Evolutionary conservation across 2,113 vertebrate genomes (phyloP).

Genomic region (Micronycteris hirsuta): DNA sequence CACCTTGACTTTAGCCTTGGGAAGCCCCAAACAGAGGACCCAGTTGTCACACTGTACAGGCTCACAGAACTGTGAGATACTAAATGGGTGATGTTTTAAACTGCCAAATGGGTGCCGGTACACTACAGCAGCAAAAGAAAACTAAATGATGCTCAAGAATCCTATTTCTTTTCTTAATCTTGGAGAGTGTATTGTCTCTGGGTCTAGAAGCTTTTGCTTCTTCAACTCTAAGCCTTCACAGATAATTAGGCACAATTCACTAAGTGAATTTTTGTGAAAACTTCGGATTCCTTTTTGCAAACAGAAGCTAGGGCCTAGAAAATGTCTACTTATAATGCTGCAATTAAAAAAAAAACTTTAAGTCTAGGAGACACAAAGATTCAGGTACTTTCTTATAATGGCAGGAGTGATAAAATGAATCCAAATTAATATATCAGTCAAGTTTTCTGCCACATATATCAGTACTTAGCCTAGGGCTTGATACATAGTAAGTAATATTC

Average conservation of each 20-base stretch:
- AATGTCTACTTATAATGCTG: background rate
- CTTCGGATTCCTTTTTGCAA: background rate
- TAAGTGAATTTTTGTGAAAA: background rate
- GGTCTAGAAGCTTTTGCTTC: background rate
- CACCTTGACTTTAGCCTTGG: background rate
- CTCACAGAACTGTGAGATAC: slow-evolving; percentile 13
- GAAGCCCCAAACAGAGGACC: background rate
- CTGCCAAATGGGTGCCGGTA: background rate
- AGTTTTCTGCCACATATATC: background rate
- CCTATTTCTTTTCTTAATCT: background rate
- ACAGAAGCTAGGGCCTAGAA: background rate
- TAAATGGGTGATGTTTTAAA: background rate
- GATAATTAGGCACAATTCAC: background rate
- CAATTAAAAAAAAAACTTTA: background rate
- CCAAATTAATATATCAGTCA: background rate
- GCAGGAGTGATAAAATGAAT: background rate
- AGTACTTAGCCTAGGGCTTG: background rate
- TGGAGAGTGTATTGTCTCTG: background rate
- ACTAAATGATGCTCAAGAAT: background rate
- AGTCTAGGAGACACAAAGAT: background rate
- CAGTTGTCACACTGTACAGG: background rate
- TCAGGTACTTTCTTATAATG: background rate
- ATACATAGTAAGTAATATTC: background rate
- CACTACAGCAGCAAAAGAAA: background rate
- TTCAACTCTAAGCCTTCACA: background rate